phyloP scores from a whole-genome alignment of 2,888 invertebrate species.

The Drosophila trichaetosa region DNA sequence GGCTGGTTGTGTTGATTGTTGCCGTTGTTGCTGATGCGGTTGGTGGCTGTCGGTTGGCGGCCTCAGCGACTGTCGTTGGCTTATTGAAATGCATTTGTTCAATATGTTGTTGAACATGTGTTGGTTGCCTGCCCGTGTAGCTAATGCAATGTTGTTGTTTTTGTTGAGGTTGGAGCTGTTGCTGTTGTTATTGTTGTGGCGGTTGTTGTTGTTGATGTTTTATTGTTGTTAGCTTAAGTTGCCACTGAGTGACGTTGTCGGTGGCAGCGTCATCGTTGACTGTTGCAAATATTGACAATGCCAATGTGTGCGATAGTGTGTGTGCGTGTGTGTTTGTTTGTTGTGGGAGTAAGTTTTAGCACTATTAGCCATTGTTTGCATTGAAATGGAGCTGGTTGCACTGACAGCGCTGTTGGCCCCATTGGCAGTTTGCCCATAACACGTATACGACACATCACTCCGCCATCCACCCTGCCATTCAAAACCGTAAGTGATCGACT shows the following conservation, averaged over 20 bases:
- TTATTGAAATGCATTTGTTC: conserved; percentile 78
- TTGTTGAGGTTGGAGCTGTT: conserved; percentile 18
- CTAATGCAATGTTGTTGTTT: conserved; percentile 51
- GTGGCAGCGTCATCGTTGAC: conserved; percentile 67
- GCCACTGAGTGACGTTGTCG: conserved; percentile 66
- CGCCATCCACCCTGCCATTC: conserved; percentile 2
- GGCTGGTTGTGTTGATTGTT: conserved; percentile 62
- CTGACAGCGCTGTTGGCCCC: conserved; percentile 27
- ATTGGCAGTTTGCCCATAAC: conserved; percentile 49
- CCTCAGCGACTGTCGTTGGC: conserved; percentile 68
- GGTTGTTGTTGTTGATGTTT: conserved; percentile 42
- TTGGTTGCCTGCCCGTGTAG: conserved; percentile 50
- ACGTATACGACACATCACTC: conserved; percentile 60
- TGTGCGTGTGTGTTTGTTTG: conserved; percentile 22
- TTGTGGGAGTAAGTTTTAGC: conserved; percentile 77
- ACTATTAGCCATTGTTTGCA: conserved; percentile 77
- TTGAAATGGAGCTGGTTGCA: conserved; percentile 70
- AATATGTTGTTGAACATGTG: conserved; percentile 78
- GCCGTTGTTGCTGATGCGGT: conserved; percentile 44
- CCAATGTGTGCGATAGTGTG: conserved; percentile 41
- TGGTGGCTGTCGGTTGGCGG: conserved; percentile 38
- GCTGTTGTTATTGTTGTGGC: conserved; percentile 9
- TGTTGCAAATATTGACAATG: conserved; percentile 77
- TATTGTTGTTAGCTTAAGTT: conserved; percentile 70
- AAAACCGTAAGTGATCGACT: conserved; percentile 36